Evolutionary conservation across 2,113 vertebrate genomes (phyloP), one percentile per base, ranked within the genome.

Genomic region (Psittacara wagleri): DNA sequence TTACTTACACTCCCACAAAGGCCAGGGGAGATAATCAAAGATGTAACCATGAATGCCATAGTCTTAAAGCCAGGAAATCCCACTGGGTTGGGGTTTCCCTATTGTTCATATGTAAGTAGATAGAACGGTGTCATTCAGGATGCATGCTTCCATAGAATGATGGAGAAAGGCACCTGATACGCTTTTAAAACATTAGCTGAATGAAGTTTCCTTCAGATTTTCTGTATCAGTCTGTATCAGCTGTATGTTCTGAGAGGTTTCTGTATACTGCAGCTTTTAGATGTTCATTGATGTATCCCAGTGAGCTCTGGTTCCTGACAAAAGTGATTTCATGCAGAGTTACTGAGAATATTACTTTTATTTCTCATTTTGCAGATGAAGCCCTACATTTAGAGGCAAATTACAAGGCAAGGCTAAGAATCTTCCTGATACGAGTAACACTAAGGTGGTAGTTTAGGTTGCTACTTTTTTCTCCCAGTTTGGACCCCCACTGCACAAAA

Each of bases 31-130:
- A 28, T 41, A 52, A 22, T 81, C 1, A 2, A 46, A 63, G 41
- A 11, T 0, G 0, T 75, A 78, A 61, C 15, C 57, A 44, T 7
- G 1, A 92, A 86, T 28, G 11, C 24, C 19, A 5, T 22, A 59
- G 27, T 78, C 64, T 59, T 63, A 75, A 64, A 83, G 29, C 57
- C 55, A 41, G 79, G 35, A 96, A 91, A 75, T 72, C 57, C 39
- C 31, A 1, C 27, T 66, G 24, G 10, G 14, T 37, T 87, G 69
- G 44, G 14, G 9, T 75, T 92, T 80, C 41, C 33, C 4, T 86
- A 3, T 35, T 81, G 31, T 35, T 94, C 6, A 2, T 13, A 2
- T n/a, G 6, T 57, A 72, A 62, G 13, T 55, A n/a, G 89, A 84
- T 67, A 48, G 17, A 72, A 9, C n/a, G 43, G 12, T 1, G 0